A percentile compares a stretch with the other conserved stretches of the same genome.
Evolutionary conservation across 2,113 vertebrate genomes (phyloP).

Genomic region (Herpailurus yagouaroundi): DNA sequence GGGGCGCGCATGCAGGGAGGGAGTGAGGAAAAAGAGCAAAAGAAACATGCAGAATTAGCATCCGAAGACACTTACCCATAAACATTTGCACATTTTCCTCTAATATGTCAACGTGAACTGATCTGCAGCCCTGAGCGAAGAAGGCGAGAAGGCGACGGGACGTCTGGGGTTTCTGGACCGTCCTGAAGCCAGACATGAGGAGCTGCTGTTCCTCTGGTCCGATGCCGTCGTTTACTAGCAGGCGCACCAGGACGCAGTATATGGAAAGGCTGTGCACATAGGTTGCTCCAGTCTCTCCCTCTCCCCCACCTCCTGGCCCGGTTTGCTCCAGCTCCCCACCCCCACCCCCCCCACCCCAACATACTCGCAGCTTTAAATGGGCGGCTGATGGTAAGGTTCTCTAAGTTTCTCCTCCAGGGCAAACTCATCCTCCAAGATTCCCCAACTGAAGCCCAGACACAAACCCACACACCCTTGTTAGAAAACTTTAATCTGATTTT

Average conservation of each 20-base stretch:
- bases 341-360: not conserved
- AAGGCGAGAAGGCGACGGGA: slow-evolving; percentile 48
- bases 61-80: slow-evolving; percentile 82
- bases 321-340: not conserved
- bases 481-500: slow-evolving; percentile 83
- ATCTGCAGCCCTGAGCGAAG: slow-evolving; percentile 53
- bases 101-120: slow-evolving; percentile 32
- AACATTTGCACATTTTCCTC: slow-evolving; percentile 37
- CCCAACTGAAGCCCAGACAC: slow-evolving; percentile 60
- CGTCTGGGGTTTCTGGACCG: slow-evolving; percentile 54
- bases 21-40: not conserved
- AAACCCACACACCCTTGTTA: slow-evolving; percentile 64
- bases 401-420: slow-evolving; percentile 49
- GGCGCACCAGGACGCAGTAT: not conserved
- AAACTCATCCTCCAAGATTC: slow-evolving; percentile 68
- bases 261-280: slow-evolving; percentile 35
- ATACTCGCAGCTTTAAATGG: slow-evolving; percentile 40
- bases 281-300: slow-evolving; percentile 50
- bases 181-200: slow-evolving; percentile 35
- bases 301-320: slow-evolving; percentile 57
- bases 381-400: slow-evolving; percentile 39
- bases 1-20: not conserved
- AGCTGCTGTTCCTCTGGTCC: not conserved
- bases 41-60: not conserved
- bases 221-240: not conserved